Evolutionary conservation across 2,797 vertebrate genomes (phyloP).

Genomic region (Sternarchorhynchus goeldii): DNA sequence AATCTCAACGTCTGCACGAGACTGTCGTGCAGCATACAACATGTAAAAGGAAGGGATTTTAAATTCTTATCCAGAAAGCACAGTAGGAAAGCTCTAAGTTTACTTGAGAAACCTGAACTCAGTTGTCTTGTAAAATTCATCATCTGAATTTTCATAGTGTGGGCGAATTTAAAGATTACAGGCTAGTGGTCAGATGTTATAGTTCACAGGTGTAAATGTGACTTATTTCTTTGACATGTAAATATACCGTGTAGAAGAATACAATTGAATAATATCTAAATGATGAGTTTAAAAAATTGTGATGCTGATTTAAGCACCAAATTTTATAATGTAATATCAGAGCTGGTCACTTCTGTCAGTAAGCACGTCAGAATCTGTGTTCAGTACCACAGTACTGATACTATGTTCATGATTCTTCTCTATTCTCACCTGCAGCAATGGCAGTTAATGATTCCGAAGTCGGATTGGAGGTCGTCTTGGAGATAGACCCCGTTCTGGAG

Average conservation of each 20-base stretch:
- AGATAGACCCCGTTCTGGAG: constrained; percentile 63
- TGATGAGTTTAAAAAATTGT: neutral
- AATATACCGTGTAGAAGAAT: too few relatives aligned
- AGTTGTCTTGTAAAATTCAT: too few relatives aligned
- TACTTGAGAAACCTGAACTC: too few relatives aligned
- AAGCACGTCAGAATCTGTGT: neutral
- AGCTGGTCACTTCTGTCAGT: neutral
- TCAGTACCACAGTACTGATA: constrained; percentile 1
- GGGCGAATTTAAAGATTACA: too few relatives aligned
- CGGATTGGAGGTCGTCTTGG: constrained; percentile 73
- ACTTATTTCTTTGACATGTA: too few relatives aligned
- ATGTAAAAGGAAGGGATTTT: too few relatives aligned
- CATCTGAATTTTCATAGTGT: too few relatives aligned
- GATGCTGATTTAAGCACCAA: neutral
- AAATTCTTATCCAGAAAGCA: neutral
- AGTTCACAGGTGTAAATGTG: too few relatives aligned
- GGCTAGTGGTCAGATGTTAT: too few relatives aligned
- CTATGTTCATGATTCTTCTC: constrained; percentile 39
- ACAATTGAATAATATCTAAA: neutral
- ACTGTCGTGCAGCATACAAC: too few relatives aligned
- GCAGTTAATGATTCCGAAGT: constrained; percentile 70
- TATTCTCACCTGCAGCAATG: constrained; percentile 60
- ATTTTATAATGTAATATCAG: neutral
- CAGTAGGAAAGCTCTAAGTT: too few relatives aligned
- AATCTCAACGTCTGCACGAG: constrained; percentile 7